Conservation (phyloP, 2,888 invertebrate species). For the Acleris cristana region DNA sequence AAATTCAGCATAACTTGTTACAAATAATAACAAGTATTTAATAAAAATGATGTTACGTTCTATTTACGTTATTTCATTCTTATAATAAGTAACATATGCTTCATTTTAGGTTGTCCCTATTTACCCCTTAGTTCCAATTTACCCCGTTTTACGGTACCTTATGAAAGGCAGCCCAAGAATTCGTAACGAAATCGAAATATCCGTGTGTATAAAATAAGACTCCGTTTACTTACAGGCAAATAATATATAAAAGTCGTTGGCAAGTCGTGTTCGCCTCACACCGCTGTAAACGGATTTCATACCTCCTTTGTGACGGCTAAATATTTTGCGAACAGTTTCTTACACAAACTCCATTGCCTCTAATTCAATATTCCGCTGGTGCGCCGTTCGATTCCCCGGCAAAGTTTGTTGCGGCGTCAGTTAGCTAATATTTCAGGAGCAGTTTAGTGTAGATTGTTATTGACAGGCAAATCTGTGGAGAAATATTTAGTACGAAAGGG, state of each 20-base stretch:
- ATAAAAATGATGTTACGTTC: no score
- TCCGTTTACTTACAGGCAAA: no score
- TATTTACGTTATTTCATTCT: no score
- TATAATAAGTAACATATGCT: no score
- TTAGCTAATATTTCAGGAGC: constrained; percentile 13
- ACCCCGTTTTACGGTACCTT: no score
- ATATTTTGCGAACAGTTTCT: constrained; percentile 83
- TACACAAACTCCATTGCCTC: constrained; percentile 70
- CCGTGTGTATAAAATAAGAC: no score
- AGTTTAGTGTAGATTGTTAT: constrained; percentile 33
- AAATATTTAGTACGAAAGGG: not conserved
- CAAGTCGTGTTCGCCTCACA: constrained; percentile 16
- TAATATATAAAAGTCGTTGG: not conserved
- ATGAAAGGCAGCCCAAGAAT: no score
- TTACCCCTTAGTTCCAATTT: no score
- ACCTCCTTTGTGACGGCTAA: constrained; percentile 80
- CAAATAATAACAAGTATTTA: no score
- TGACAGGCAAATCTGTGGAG: constrained; percentile 21
- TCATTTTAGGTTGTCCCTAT: no score
- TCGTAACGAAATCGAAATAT: no score
- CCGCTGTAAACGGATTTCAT: constrained; percentile 50
- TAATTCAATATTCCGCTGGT: constrained; percentile 70
- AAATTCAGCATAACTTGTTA: no score
- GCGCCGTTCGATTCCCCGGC: constrained; percentile 49
- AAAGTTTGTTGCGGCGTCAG: constrained; percentile 46